phyloP scores from a whole-genome alignment of 1,140 invertebrate species.

The Bombus sibiricus region DNA sequence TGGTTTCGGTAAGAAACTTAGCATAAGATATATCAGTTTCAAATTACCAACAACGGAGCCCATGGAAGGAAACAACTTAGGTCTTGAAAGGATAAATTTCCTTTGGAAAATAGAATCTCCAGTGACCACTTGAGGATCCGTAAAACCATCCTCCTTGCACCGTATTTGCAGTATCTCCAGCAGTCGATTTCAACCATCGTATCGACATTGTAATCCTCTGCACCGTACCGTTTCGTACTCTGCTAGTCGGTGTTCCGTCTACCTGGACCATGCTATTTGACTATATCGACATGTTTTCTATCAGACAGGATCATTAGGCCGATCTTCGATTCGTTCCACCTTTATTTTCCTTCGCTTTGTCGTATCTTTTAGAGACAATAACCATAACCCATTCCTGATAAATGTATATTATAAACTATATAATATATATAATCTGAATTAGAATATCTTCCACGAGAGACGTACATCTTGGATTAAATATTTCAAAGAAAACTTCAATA shows the following conservation, averaged over 20 bases:
- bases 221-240: background rate
- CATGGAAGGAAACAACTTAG: background rate
- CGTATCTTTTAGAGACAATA: background rate
- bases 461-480: background rate
- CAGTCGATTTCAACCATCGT: conserved; percentile 38
- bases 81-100: conserved; percentile 2
- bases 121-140: conserved; percentile 4
- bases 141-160: conserved; percentile 26
- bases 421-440: background rate
- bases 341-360: background rate
- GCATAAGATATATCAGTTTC: background rate
- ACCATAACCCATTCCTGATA: too few relatives aligned
- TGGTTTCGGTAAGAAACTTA: too few relatives aligned
- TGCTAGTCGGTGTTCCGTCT: background rate
- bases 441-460: background rate
- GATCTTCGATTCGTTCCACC: background rate
- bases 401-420: too few relatives aligned
- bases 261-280: background rate
- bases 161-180: conserved; percentile 25
- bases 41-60: background rate
- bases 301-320: conserved; percentile 9
- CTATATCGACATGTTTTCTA: conserved; percentile 1
- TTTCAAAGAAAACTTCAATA: background rate
- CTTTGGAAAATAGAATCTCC: conserved; percentile 38
- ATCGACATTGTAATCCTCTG: conserved; percentile 37